Conservation (phyloP, 2,888 invertebrate genomes). For the Villa cingulata region DNA sequence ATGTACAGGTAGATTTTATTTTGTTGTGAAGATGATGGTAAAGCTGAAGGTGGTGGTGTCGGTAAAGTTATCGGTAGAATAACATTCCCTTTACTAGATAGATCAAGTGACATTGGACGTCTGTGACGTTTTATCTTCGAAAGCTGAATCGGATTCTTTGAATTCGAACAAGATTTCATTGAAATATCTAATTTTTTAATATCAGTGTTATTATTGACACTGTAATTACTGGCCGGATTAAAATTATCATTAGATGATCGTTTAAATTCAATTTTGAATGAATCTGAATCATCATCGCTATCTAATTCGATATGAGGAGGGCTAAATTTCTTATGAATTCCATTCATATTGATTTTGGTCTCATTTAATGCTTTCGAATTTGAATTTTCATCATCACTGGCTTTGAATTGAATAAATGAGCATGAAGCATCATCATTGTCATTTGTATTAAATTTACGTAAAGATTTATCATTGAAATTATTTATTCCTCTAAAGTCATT, state of each 20-base stretch:
- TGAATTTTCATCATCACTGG: conserved; percentile 6
- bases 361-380: background rate
- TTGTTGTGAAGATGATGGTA: background rate
- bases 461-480: conserved; percentile 6
- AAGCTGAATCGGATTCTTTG: background rate
- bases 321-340: background rate
- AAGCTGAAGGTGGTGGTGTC: background rate
- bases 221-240: background rate
- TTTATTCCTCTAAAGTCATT: too few relatives aligned
- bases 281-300: conserved; percentile 28
- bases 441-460: conserved; percentile 15
- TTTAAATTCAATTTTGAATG: conserved; percentile 34
- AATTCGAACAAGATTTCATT: background rate
- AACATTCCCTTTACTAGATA: conserved; percentile 18
- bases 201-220: too few relatives aligned
- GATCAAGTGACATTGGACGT: conserved; percentile 31
- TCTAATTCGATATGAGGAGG: conserved; percentile 22
- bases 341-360: background rate
- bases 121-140: conserved; percentile 14
- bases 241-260: conserved; percentile 18
- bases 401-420: conserved; percentile 30
- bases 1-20: conserved; percentile 73
- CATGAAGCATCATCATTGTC: conserved; percentile 25
- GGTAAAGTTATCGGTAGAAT: conserved; percentile 1
- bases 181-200: too few relatives aligned